phyloP scores from a whole-genome alignment of 2,113 vertebrate species.

The Heterotilapia buettikoferi region DNA sequence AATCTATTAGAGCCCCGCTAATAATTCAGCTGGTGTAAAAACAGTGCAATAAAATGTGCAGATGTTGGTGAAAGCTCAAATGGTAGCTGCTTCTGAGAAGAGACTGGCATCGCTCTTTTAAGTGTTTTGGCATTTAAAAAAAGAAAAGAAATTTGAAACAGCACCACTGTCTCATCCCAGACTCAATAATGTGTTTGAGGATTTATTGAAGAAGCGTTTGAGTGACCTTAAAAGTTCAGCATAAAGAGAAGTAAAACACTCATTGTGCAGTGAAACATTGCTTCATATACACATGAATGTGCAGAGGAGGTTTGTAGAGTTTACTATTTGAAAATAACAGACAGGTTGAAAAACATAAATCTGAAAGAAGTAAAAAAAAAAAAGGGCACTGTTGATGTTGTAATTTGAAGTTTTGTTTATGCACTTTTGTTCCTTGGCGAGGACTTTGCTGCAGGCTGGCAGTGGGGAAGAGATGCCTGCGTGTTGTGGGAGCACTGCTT shows the following conservation, averaged over 20 bases:
- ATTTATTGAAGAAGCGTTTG: neutral
- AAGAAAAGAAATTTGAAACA: neutral
- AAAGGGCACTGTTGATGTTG: neutral
- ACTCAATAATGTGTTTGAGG: neutral
- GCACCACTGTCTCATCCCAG: neutral
- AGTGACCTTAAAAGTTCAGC: neutral
- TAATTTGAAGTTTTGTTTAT: conserved; percentile 3
- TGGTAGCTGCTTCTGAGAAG: neutral
- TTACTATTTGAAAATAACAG: neutral
- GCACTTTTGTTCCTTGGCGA: neutral
- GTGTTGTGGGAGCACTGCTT: neutral
- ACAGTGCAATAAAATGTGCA: neutral
- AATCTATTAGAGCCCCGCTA: neutral
- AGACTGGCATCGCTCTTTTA: neutral
- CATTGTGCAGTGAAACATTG: neutral
- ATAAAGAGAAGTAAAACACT: neutral
- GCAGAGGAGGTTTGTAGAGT: neutral
- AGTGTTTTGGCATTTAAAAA: neutral
- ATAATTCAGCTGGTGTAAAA: neutral
- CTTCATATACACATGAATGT: neutral
- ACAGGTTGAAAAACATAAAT: neutral
- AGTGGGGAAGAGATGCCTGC: neutral
- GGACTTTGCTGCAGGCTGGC: neutral
- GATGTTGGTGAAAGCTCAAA: neutral
- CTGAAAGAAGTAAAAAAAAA: neutral